Conservation (phyloP, 2,888 invertebrate genomes). For the Cheilosia vulpina region DNA sequence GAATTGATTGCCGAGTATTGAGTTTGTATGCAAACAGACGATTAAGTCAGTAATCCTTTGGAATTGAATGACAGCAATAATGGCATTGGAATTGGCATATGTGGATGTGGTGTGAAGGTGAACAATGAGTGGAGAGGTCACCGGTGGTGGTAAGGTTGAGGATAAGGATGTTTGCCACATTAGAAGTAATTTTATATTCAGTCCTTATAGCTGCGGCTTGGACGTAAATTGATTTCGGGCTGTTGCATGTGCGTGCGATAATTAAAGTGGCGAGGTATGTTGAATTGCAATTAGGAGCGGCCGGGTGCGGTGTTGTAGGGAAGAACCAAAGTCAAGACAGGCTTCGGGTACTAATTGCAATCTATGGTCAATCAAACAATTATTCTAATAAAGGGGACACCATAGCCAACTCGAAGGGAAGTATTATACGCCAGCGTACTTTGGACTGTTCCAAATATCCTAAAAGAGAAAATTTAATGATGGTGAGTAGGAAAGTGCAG, state of each 20-base stretch:
- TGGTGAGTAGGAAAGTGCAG: too few relatives aligned
- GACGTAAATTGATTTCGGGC: constrained; percentile 23
- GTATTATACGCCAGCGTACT: too few relatives aligned
- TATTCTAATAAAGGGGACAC: too few relatives aligned
- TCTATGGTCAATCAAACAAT: too few relatives aligned
- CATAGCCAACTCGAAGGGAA: too few relatives aligned
- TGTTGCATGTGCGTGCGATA: constrained; percentile 32
- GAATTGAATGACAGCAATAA: constrained; percentile 57
- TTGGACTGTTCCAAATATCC: too few relatives aligned
- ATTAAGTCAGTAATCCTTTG: constrained; percentile 80
- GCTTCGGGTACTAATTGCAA: too few relatives aligned
- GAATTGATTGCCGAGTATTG: constrained; percentile 40
- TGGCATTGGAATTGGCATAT: constrained; percentile 13
- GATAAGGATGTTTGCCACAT: constrained; percentile 19
- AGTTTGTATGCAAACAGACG: constrained; percentile 79
- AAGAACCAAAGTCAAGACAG: too few relatives aligned
- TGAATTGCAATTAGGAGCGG: background rate
- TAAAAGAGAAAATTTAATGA: too few relatives aligned
- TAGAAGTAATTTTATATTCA: constrained; percentile 31
- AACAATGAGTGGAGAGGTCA: constrained; percentile 21
- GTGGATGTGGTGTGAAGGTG: constrained; percentile 13
- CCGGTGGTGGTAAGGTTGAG: background rate
- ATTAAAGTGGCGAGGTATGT: constrained; percentile 4
- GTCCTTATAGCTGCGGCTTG: constrained; percentile 15
- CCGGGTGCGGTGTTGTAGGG: background rate